Evolutionary conservation across 2,113 vertebrate genomes (phyloP).

Genomic region (Cryptomyrus ogoouensis): DNA sequence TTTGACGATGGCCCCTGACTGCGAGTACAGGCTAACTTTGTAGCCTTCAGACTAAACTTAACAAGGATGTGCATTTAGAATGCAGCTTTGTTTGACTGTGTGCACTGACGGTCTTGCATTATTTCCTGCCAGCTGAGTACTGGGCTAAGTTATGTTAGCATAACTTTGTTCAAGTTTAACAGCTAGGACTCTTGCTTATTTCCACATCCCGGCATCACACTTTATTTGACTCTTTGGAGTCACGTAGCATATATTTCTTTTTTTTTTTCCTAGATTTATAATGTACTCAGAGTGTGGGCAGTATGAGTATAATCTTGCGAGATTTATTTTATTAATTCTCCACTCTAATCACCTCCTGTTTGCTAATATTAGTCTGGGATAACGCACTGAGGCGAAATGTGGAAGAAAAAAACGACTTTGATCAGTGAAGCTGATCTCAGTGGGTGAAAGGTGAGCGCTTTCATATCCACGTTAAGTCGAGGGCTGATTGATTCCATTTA

Average conservation of each 20-base stretch:
- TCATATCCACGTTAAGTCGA: constrained; percentile 51
- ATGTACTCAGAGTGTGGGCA: not conserved
- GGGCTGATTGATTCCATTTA: constrained; percentile 53
- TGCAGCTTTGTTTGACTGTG: not conserved
- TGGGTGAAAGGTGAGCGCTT: constrained; percentile 44
- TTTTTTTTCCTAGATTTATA: not conserved
- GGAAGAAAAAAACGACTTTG: constrained; percentile 40
- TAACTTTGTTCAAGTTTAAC: not conserved
- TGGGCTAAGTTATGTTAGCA: not conserved
- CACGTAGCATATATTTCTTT: not conserved
- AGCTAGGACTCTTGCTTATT: not conserved
- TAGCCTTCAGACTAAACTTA: not conserved
- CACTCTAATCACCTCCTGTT: not conserved
- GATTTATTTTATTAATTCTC: constrained; percentile 4
- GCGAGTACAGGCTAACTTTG: not conserved
- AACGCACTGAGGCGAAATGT: constrained; percentile 12
- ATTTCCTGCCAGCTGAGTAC: not conserved
- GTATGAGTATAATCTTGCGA: not conserved
- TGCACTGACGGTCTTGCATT: not conserved
- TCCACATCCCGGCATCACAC: not conserved
- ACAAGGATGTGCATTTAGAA: not conserved
- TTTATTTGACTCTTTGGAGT: not conserved
- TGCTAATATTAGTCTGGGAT: not conserved
- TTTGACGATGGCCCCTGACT: not conserved
- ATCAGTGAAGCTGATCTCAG: constrained; percentile 40